Conservation (phyloP, 2,888 invertebrate genomes). For the Sesia apiformis region DNA sequence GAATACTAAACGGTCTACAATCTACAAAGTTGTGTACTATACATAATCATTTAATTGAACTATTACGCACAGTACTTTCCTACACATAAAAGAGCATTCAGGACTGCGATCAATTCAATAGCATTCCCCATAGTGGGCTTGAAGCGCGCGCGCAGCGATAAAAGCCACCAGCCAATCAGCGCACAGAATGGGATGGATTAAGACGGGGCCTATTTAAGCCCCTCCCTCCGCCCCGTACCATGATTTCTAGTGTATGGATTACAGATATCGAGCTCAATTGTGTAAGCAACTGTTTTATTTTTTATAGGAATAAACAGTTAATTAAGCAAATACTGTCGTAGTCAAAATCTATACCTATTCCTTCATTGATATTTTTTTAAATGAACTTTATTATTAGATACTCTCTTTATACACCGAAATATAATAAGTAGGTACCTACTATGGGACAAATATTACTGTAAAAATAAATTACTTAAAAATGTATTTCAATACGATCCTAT, state of each 20-base stretch:
- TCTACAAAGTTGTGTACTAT: no score
- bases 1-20: no score
- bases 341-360: no score
- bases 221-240: conserved; percentile 50
- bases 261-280: conserved; percentile 46
- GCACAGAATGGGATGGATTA: conserved; percentile 18
- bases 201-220: conserved; percentile 11
- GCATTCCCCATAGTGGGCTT: conserved; percentile 35
- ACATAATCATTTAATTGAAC: conserved; percentile 28
- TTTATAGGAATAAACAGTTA: no score
- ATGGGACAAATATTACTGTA: no score
- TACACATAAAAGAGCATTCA: conserved; percentile 42
- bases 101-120: conserved; percentile 52
- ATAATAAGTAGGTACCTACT: no score
- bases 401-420: no score
- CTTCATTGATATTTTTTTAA: no score
- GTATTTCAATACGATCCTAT: no score
- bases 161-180: conserved; percentile 41
- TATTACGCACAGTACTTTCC: conserved; percentile 29
- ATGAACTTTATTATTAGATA: no score
- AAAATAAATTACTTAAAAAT: no score
- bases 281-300: conserved; percentile 2
- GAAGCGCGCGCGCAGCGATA: conserved; percentile 38
- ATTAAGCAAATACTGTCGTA: no score
- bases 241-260: conserved; percentile 43